Evolutionary conservation across 35 echinoderm and acorn worm species (phyloP), one percentile per base, ranked within the genome.

Genomic region (Anneissia japonica): DNA sequence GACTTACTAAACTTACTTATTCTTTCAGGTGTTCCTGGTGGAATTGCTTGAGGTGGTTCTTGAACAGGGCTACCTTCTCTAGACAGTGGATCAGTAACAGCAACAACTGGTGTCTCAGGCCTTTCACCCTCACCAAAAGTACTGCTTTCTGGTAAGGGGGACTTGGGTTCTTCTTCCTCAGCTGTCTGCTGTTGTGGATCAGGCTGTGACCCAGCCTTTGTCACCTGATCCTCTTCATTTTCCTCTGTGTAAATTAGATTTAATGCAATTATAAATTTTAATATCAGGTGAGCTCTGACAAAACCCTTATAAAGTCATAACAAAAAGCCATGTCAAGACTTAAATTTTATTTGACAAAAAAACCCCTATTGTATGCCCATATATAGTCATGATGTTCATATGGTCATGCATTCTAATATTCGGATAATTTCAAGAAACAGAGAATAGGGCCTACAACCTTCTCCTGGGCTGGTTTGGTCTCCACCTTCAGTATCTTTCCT

Each of bases 61-160:
- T 77, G 80, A 9, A 51, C 75, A 10, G 95, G 95, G 87, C 92
- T 94, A 36, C 86, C 96, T 83, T 99, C 96, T 51, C 96, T 94
- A 4, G 96, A 99, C 32, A 99, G 35, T 79, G 96, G 91, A 80
- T 99, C 96, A 30, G 84, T 88, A 38, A 94, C 96, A 38, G 90
- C 88, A 9, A 94, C 96, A 34, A 88, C 86, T 35, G 92, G 91
- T 17, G 96, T 99, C 84, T 99, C 96, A 23, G 89, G 89, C 78
- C 96, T 89, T 34, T 99, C 96, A 43, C 96, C 96, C n/a, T 99
- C 96, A n/a, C 86, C 85, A 74, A 99, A 99, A 39, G 96, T 99
- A 77, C 94, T 92, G 87, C 92, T 99, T 51, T 99, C 89, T 32
- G 96, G 96, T 21, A 99, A 74, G n/a, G n/a, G n/a, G n/a, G n/a